Conservation (phyloP, 2,797 vertebrate species). For the Vespertilio murinus region DNA sequence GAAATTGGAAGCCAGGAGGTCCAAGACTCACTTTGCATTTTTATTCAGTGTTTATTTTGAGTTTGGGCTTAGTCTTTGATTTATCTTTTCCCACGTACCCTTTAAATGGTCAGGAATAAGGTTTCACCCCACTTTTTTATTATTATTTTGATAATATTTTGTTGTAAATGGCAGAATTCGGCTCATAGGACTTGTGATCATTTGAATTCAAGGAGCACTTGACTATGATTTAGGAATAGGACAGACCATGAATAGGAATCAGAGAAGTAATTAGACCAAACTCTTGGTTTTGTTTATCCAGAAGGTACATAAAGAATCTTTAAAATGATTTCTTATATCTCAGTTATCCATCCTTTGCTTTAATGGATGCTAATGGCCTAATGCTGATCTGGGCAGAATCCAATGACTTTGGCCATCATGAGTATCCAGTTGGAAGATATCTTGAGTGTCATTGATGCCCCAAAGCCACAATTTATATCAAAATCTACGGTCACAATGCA, state of each 20-base stretch:
- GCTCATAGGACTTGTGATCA: neutral
- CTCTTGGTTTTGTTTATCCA: neutral
- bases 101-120: neutral
- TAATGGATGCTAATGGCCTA: neutral
- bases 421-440: neutral
- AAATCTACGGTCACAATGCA: neutral
- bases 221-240: neutral
- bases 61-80: neutral
- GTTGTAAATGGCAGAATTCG: neutral
- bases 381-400: neutral
- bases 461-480: neutral
- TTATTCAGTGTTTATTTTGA: slow-evolving; percentile 31
- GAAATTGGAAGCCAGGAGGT: slow-evolving; percentile 23
- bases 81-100: neutral
- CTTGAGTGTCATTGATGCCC: neutral
- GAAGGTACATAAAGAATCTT: neutral
- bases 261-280: neutral
- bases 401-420: neutral
- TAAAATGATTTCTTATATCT: neutral
- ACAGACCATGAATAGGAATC: neutral
- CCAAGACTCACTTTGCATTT: neutral
- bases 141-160: too few species aligned
- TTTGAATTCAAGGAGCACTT: neutral
- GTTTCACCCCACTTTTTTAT: neutral
- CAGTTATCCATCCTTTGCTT: neutral